A percentile compares a stretch with the other conserved stretches of the same genome.
phyloP scores from a whole-genome alignment of 1,140 invertebrate species.

The Samia ricini region DNA sequence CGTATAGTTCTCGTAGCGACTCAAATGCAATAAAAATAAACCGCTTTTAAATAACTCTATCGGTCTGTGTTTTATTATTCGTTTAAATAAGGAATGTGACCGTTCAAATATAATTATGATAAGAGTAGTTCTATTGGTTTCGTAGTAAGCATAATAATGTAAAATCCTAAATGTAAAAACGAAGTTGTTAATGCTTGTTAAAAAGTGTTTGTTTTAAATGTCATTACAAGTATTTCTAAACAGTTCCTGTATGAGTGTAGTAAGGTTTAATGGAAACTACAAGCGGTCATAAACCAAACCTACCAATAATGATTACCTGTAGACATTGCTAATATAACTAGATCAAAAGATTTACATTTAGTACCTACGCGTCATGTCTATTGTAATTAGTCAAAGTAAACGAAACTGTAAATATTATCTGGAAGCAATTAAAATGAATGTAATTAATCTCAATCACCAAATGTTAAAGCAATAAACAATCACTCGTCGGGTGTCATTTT shows the following conservation, averaged over 20 bases:
- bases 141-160: too few species aligned
- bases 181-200: too few species aligned
- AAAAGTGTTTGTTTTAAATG: too few species aligned
- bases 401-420: conserved; percentile 15
- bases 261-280: too few species aligned
- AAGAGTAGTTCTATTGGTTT: too few species aligned
- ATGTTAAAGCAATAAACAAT: conserved; percentile 48
- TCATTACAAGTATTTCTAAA: too few species aligned
- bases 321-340: not conserved
- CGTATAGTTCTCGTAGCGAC: conserved; percentile 16
- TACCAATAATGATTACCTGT: not conserved
- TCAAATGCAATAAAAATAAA: conserved; percentile 6
- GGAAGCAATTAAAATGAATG: conserved; percentile 24
- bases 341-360: not conserved
- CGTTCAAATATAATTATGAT: too few species aligned
- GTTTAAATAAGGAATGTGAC: too few species aligned
- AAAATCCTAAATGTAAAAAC: too few species aligned
- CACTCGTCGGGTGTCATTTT: conserved; percentile 57
- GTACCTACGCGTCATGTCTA: not conserved
- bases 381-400: conserved; percentile 15
- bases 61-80: too few species aligned
- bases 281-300: not conserved
- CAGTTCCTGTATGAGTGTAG: too few species aligned
- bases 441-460: conserved; percentile 51
- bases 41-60: not conserved